Base-by-base conservation (phyloP, 2,888 invertebrate genomes). In the Fabriciana adippe region DNA sequence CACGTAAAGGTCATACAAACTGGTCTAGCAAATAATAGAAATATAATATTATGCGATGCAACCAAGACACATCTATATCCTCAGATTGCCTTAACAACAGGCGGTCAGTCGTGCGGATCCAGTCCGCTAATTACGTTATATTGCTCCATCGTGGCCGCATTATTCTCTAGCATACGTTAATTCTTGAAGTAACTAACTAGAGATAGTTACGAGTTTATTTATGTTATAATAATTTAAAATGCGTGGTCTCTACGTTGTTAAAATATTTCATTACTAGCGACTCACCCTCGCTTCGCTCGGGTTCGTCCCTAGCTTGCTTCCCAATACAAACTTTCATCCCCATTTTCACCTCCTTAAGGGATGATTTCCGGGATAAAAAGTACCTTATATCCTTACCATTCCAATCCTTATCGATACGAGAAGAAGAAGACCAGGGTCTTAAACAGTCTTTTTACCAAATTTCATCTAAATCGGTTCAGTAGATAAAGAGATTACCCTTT, bases 111-210 rank as follows among this genome's bases (percentile, higher is more conserved):
- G 69, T 65, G 72, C 72, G 74, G 66, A 75, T 74, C 73, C 69
- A 69, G 67, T 72, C 73, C 69, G 68, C 73, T 78, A 78, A 79
- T 79, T 76, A 76, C 74, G 72, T 57, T 67, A 71, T 71, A 73
- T 76, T 76, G 73, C 75, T 68, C 66, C 72, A 74, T 61, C 74
- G 63, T 73, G 74, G 67, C 76, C 75, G 74, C 78, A 76, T 76
- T 76, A 75, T 68, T 74, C 62, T 69, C 65, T 65, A 69, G 35
- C 57, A 67, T 31, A 70, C 61, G 64, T 61, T 61, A 15, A 41
- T 61, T 48, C 45, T 64, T 55, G 21, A 69, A 61, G 26, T 54
- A 31, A 31, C 45, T 54, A 31, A 31, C 45, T 66, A 61, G 56
- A 65, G 51, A 63, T 55, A 66, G 62, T 18, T 26, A 26, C 26